These are phyloP conservation scores for Rallus crepitans DNA, from an alignment of 2,797 vertebrate genomes.

Conservation along the genomic window DNA sequence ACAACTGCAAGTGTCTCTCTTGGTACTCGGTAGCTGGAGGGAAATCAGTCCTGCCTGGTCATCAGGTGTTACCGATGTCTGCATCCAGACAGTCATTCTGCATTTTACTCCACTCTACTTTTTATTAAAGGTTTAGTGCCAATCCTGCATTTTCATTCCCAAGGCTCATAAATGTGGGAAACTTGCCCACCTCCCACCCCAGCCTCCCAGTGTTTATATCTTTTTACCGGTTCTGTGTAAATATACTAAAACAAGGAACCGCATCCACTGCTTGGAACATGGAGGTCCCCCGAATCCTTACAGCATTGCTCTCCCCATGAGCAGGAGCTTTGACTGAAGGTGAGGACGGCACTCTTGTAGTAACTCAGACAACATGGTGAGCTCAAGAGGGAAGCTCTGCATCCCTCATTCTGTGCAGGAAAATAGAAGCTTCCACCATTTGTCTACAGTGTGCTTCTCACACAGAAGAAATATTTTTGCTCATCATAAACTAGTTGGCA, in stretches of 20 bases:
- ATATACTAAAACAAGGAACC: neutral
- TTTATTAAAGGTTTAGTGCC: neutral
- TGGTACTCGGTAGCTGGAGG: neutral
- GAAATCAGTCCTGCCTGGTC: neutral
- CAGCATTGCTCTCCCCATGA: neutral
- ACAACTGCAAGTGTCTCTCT: neutral
- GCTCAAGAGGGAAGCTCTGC: neutral
- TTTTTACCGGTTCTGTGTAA: neutral
- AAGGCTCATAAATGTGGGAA: neutral
- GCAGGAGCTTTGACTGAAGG: neutral
- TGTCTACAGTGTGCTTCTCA: neutral
- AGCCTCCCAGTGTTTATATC: neutral
- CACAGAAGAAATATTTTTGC: neutral
- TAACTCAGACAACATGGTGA: neutral
- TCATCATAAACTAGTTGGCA: neutral
- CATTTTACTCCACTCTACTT: neutral
- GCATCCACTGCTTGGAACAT: neutral
- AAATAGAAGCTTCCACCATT: neutral
- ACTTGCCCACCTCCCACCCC: neutral
- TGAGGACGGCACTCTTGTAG: fast-evolving
- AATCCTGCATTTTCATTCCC: neutral
- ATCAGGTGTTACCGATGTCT: neutral
- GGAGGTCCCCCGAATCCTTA: fast-evolving
- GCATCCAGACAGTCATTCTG: neutral
- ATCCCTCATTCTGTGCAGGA: neutral